A percentile compares a stretch with the other conserved stretches of the same genome.
Evolutionary conservation across 1,140 invertebrate genomes (phyloP).

Genomic region (Aphis gossypii): DNA sequence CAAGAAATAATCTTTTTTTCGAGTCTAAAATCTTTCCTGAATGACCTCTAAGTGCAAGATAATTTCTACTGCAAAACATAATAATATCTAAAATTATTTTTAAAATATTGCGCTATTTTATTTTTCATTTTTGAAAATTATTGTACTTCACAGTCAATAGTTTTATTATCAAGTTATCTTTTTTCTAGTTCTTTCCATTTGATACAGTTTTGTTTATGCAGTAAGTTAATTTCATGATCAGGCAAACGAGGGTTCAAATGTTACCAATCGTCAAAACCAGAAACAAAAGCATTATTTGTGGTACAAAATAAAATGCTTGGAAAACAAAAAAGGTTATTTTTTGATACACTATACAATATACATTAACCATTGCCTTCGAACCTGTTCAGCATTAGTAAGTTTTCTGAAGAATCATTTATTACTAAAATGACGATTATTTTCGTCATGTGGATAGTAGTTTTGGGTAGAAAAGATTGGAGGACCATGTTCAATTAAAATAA

Average conservation of each 20-base stretch:
- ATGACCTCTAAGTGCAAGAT: slow-evolving; percentile 32
- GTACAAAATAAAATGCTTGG: slow-evolving; percentile 4
- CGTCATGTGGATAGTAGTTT: slow-evolving; percentile 16
- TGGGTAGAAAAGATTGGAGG: not conserved
- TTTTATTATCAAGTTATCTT: slow-evolving; percentile 37
- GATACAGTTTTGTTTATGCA: slow-evolving; percentile 29
- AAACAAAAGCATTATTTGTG: slow-evolving; percentile 39
- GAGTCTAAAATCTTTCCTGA: slow-evolving; percentile 38
- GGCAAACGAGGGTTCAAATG: slow-evolving; percentile 31
- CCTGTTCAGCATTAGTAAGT: not conserved
- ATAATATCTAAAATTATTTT: slow-evolving; percentile 29
- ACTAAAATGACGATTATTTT: slow-evolving; percentile 29
- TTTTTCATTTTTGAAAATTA: slow-evolving; percentile 31
- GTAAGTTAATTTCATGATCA: slow-evolving; percentile 34
- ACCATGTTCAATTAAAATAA: slow-evolving; percentile 1
- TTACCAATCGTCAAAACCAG: slow-evolving; percentile 21
- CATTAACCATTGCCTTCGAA: slow-evolving; percentile 27
- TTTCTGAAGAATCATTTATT: slow-evolving; percentile 9
- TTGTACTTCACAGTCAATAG: slow-evolving; percentile 16
- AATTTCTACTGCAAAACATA: slow-evolving; percentile 38
- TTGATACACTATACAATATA: slow-evolving; percentile 15
- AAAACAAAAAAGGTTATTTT: slow-evolving; percentile 13
- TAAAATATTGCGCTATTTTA: not conserved
- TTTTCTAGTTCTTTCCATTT: slow-evolving; percentile 38
- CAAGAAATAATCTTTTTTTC: slow-evolving; percentile 39